Conservation (phyloP, 2,797 vertebrate genomes). For the Epinephelus malabaricus region DNA sequence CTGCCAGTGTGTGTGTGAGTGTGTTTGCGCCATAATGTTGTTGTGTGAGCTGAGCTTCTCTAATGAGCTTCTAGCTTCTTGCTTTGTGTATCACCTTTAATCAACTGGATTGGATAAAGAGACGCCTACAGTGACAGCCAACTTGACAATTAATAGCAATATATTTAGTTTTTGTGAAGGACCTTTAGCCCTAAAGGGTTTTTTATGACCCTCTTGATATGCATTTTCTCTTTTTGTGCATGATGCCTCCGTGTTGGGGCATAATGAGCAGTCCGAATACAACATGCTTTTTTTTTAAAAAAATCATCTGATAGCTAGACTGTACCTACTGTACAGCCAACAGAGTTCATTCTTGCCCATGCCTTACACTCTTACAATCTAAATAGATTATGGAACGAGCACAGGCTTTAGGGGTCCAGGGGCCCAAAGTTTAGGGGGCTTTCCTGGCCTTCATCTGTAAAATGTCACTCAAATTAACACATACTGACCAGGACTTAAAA, state of each 20-base stretch:
- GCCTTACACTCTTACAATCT: background rate
- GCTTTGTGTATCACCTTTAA: conserved; percentile 24
- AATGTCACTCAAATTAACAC: too few relatives aligned
- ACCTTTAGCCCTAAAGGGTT: background rate
- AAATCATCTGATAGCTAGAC: background rate
- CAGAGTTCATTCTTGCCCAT: background rate
- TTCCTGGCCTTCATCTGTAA: too few relatives aligned
- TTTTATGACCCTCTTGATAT: background rate
- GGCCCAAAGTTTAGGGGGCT: too few relatives aligned
- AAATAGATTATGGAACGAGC: too few relatives aligned
- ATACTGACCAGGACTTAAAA: too few relatives aligned
- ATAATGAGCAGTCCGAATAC: background rate
- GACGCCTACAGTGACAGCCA: background rate
- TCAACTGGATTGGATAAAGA: conserved; percentile 14
- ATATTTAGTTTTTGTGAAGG: conserved; percentile 4
- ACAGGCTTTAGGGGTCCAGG: too few relatives aligned
- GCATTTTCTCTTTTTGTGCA: background rate
- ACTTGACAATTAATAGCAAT: background rate
- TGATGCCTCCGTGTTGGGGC: background rate
- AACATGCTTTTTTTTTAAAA: background rate
- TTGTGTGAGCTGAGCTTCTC: conserved; percentile 14
- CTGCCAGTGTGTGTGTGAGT: conserved; percentile 41
- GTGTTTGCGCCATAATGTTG: conserved; percentile 25
- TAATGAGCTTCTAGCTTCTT: conserved; percentile 41
- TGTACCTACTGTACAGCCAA: background rate